Evolutionary conservation across 2,113 vertebrate species (phyloP).

Genomic region (Rhipidura dahli): DNA sequence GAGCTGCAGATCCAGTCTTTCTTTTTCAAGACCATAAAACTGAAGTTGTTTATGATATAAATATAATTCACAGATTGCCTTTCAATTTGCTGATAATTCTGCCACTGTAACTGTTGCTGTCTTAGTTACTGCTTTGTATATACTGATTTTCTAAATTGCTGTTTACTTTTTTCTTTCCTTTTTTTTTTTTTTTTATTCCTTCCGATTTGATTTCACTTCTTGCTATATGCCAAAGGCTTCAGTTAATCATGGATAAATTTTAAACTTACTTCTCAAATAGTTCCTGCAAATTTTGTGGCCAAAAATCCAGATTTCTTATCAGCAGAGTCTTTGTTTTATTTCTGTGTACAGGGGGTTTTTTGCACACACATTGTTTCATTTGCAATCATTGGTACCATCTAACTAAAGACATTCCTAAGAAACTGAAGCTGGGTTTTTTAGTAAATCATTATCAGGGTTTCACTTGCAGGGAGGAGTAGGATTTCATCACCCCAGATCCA

Average conservation of each 20-base stretch:
- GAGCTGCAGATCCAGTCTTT: not conserved
- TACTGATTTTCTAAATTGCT: not conserved
- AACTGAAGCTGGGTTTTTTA: not conserved
- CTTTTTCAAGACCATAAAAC: not conserved
- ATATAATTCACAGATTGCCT: not conserved
- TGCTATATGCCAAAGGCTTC: not conserved
- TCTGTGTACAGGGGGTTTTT: not conserved
- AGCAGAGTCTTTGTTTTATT: not conserved
- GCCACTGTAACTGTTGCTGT: not conserved
- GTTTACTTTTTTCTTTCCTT: not conserved
- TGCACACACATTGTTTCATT: not conserved
- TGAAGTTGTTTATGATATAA: not conserved
- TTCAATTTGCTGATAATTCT: not conserved
- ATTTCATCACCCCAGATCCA: not conserved
- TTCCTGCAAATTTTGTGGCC: not conserved
- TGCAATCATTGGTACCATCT: not conserved
- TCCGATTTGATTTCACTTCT: not conserved
- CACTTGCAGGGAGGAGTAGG: not conserved
- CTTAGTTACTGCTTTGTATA: not conserved
- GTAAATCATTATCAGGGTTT: not conserved
- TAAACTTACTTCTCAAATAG: not conserved
- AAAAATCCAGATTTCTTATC: not conserved
- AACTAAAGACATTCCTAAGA: not conserved
- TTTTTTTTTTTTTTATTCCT: not conserved
- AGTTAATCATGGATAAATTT: not conserved